Conservation (phyloP, 2,113 vertebrate species). For the Cygnus buccinator region DNA sequence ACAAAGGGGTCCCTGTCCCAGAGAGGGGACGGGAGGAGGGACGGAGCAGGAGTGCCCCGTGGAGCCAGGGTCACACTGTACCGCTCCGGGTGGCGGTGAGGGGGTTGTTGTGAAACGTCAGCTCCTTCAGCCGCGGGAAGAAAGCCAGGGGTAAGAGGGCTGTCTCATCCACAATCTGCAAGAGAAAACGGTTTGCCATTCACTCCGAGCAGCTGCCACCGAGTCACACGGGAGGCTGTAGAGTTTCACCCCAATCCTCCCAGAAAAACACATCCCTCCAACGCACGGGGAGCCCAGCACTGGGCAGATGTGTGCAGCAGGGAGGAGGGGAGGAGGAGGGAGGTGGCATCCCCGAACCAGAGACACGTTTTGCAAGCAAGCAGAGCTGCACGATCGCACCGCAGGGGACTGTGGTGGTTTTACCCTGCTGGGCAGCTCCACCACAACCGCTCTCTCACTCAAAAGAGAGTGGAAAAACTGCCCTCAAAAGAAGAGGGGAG, state of each 20-base stretch:
- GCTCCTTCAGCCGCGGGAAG: slow-evolving; percentile 81
- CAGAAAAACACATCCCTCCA: accelerated
- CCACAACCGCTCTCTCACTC: no score
- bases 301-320: neutral
- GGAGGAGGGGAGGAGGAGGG: neutral
- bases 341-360: neutral
- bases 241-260: neutral
- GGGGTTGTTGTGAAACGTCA: slow-evolving; percentile 85
- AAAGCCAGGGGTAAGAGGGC: slow-evolving; percentile 81
- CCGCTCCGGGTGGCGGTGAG: slow-evolving; percentile 78
- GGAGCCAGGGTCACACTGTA: slow-evolving; percentile 20
- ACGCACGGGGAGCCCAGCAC: neutral
- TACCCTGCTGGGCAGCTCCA: no score
- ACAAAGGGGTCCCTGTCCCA: neutral
- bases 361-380: no score
- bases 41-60: accelerated
- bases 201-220: neutral
- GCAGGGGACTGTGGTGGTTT: no score
- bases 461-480: no score
- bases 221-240: neutral
- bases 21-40: neutral
- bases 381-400: no score
- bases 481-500: no score
- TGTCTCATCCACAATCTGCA: slow-evolving; percentile 83
- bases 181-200: neutral